Evolutionary conservation across 2,888 invertebrate genomes (phyloP).

Genomic region (Nebria salina): DNA sequence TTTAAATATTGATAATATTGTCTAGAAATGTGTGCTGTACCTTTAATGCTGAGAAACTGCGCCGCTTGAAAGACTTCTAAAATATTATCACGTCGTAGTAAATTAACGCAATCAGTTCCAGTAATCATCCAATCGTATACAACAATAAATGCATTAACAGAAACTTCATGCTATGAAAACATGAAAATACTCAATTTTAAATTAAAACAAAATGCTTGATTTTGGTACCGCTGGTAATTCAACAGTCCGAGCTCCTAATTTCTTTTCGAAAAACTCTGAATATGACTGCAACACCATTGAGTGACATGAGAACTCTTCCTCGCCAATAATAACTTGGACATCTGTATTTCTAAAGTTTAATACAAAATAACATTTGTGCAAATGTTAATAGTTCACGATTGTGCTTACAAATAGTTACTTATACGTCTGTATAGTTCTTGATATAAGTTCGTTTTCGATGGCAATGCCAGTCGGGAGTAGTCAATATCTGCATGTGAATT

Average conservation of each 20-base stretch:
- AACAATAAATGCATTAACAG: slow-evolving; percentile 71
- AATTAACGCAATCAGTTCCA: slow-evolving; percentile 71
- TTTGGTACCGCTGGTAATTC: slow-evolving; percentile 58
- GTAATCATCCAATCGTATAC: slow-evolving; percentile 87
- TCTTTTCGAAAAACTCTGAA: slow-evolving; percentile 71
- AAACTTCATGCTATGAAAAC: slow-evolving; percentile 58
- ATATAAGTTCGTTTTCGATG: slow-evolving; percentile 74
- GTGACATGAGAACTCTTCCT: slow-evolving; percentile 76
- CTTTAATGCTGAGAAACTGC: slow-evolving; percentile 76
- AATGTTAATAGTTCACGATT: not conserved
- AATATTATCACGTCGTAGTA: slow-evolving; percentile 75
- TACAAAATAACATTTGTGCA: not conserved
- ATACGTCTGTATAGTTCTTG: slow-evolving; percentile 73
- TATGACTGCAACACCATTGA: slow-evolving; percentile 75
- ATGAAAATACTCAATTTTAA: not conserved
- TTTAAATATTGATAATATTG: not conserved
- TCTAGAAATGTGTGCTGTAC: slow-evolving; percentile 55
- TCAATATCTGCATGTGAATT: slow-evolving; percentile 66
- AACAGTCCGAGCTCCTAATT: slow-evolving; percentile 60
- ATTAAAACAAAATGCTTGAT: slow-evolving; percentile 7
- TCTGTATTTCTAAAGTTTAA: slow-evolving; percentile 72
- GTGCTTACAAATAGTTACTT: slow-evolving; percentile 71
- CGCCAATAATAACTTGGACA: slow-evolving; percentile 71
- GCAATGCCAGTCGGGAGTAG: slow-evolving; percentile 71
- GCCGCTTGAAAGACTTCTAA: slow-evolving; percentile 78